These are phyloP conservation scores for Camponotus pennsylvanicus DNA, from an alignment of 1,140 invertebrate genomes.

Conservation along the genomic window DNA sequence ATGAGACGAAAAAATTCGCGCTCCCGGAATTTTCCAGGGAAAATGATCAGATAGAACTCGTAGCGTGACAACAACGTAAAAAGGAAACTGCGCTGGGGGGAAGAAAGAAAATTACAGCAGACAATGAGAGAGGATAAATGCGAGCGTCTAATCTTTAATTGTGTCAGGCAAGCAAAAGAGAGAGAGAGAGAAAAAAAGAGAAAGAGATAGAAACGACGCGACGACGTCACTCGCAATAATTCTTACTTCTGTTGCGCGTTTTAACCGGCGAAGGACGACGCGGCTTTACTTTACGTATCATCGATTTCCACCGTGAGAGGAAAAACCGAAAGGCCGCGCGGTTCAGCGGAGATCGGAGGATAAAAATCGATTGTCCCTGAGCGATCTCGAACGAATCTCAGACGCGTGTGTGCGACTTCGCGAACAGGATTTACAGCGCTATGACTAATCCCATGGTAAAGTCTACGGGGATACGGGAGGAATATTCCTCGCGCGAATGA, in stretches of 20 bases:
- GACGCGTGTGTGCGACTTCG: conserved; percentile 20
- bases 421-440: conserved; percentile 43
- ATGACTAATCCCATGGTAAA: conserved; percentile 34
- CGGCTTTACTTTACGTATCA: conserved; percentile 72
- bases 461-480: not conserved
- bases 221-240: conserved; percentile 59
- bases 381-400: conserved; percentile 68
- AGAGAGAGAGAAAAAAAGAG: conserved; percentile 33
- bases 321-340: conserved; percentile 23
- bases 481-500: not conserved
- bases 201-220: conserved; percentile 32
- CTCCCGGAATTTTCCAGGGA: conserved; percentile 37
- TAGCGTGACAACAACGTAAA: conserved; percentile 1
- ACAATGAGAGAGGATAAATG: conserved; percentile 38
- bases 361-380: conserved; percentile 75
- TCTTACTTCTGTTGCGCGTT: conserved; percentile 49
- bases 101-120: conserved; percentile 48
- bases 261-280: conserved; percentile 71
- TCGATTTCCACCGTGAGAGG: conserved; percentile 63
- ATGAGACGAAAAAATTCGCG: conserved; percentile 47
- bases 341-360: conserved; percentile 26
- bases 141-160: conserved; percentile 3
- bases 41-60: conserved; percentile 24
- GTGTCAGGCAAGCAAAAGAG: conserved; percentile 3
- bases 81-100: conserved; percentile 17